Base-by-base conservation (phyloP, 2,113 vertebrate genomes). In the Clarias magur region DNA sequence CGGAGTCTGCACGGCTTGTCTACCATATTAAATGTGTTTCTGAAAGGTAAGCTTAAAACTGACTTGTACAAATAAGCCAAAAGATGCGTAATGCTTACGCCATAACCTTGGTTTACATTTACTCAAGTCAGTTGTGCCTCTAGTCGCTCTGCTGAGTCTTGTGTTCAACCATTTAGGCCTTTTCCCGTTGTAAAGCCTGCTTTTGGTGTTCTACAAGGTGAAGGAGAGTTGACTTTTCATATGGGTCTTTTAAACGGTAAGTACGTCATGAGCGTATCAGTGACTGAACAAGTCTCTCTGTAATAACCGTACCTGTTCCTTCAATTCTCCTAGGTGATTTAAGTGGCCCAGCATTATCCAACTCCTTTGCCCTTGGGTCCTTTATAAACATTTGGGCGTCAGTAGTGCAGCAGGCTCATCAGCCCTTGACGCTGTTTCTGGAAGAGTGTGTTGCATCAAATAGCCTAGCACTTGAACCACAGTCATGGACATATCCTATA, bases 371-470 rank as follows among this genome's bases (percentile, higher is more conserved):
- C 0, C 86, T 96, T 88, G 96, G 96, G 2, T 93, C 95, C 0
- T 90, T 93, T 63, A 94, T 97, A 79, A 93, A 92, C 0, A 90
- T 96, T 3, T 94, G 94, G 92, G 95, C 96, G 3, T 93, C 93
- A 1, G 94, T 95, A 54, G 86, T 91, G 9, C 92, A 94, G 60
- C 89, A 89, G 25, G 91, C 89, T 83, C 95, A 96, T 89, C 94
- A 95, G 73, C 93, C 95, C 0, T 83, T 96, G 78, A 89, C 92
- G n/a, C 57, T 96, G 23, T 93, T 94, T 54, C 88, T 96, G 88
- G 95, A 96, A 2, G 92, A 95, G 63, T 96, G 95, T 88, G 91
- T 95, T 1, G 95, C 94, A 2, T 91, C 94, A 0, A 63, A 92
- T 0, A 92, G 91, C 0, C 54, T 85, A 0, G 88, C 91, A 12